Evolutionary conservation across 2,888 invertebrate genomes (phyloP), one percentile per base, ranked within the genome.

Genomic region (Orthonevra nobilis): DNA sequence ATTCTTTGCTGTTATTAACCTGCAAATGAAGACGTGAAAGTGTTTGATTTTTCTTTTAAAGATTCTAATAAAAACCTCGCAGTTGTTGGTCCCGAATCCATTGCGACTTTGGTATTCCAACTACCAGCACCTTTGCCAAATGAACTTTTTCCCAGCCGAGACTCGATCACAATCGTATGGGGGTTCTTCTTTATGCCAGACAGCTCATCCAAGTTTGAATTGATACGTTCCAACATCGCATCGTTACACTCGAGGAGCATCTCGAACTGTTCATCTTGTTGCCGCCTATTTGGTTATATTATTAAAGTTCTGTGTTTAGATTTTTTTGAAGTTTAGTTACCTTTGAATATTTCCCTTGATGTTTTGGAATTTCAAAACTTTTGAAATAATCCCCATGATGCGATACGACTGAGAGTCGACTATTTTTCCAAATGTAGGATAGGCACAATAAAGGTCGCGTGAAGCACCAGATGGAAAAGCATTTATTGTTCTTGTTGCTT

Each of bases 211-310:
- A 96, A 90, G 84, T 91, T 90, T 82, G 92, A 92, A 85, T 94
- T 94, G 50, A 96, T 92, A 85, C 93, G 91, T 85, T 97, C 97
- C 48, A 97, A 89, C 72, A 97, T 91, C 44, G 91, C 90, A 88
- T 97, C 97, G 89, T 96, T 97, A 9, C 93, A 92, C 84, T 97
- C 96, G 19, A 94, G 90, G 7, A 97, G 85, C 83, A 94, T 90
- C 77, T 97, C 97, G 83, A 93, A 92, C 85, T 93, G 92, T 81
- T 93, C 93, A 50, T 93, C 93, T 1, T 90, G 82, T 66, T 91
- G 91, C 17, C 91, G 87, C 26, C 89, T 88, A 46, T 2, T 54
- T 9, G n/a, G 3, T 23, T 23, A 23, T 5, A 23, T n/a, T n/a
- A 23, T 23, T 3, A 23, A 23, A 23, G 3, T 4, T 23, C 3